Conservation (phyloP, 2,113 vertebrate species). For the Paedocypris sp. region DNA sequence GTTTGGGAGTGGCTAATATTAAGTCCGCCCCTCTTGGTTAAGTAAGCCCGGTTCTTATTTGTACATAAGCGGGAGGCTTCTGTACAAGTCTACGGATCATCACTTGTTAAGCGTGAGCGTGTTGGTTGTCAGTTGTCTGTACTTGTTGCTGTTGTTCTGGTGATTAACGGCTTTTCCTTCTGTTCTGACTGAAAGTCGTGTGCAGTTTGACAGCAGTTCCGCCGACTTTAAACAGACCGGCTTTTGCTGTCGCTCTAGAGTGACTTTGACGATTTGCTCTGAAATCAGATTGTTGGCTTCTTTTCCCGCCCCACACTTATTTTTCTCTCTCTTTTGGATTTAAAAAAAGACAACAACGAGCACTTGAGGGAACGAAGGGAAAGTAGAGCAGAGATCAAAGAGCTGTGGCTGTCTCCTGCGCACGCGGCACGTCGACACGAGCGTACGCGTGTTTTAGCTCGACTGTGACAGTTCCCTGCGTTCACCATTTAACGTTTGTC, state of each 20-base stretch:
- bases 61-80: too few species aligned
- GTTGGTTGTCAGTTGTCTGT: too few species aligned
- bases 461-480: slow-evolving; percentile 5
- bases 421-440: neutral
- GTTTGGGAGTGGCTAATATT: too few species aligned
- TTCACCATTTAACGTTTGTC: slow-evolving; percentile 9
- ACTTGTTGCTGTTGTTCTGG: too few species aligned
- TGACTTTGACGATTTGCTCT: neutral
- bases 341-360: slow-evolving; percentile 18
- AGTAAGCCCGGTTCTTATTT: too few species aligned
- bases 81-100: too few species aligned
- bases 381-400: slow-evolving; percentile 31
- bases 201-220: neutral
- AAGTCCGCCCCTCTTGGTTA: too few species aligned
- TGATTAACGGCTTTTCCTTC: too few species aligned
- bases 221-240: neutral
- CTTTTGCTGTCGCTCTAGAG: neutral
- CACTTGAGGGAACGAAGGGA: slow-evolving; percentile 22
- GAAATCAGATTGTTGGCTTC: neutral
- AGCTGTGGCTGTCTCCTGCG: neutral
- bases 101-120: too few species aligned
- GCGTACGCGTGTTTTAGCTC: neutral
- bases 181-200: neutral
- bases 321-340: neutral
- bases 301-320: neutral